Evolutionary conservation across 2,797 vertebrate genomes (phyloP).

Genomic region (Manis javanica): DNA sequence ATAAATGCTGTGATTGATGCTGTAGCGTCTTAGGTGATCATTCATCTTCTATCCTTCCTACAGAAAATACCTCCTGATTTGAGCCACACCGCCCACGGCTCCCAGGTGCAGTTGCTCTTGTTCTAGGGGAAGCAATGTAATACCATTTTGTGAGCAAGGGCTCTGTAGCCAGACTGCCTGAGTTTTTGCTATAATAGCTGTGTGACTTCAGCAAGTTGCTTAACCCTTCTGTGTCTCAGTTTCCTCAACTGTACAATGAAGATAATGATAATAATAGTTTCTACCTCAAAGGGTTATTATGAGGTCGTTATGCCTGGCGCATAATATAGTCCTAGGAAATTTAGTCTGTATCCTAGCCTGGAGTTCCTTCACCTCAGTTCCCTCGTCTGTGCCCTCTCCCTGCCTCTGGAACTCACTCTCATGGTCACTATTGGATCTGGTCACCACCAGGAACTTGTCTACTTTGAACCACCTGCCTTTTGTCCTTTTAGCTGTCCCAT

Average conservation of each 20-base stretch:
- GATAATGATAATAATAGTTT: neutral
- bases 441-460: neutral
- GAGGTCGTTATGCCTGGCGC: neutral
- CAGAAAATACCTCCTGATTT: neutral
- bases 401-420: neutral
- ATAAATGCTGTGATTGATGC: neutral
- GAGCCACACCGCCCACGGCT: neutral
- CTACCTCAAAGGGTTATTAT: neutral
- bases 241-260: slow-evolving; percentile 9
- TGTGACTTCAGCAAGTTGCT: neutral
- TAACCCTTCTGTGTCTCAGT: neutral
- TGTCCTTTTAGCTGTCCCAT: neutral
- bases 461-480: neutral
- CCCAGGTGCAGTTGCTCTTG: neutral
- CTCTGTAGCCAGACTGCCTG: neutral
- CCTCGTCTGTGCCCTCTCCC: neutral
- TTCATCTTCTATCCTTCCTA: neutral
- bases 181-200: neutral
- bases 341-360: neutral
- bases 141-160: neutral
- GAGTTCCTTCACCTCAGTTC: neutral
- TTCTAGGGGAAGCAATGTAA: neutral
- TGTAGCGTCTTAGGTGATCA: neutral
- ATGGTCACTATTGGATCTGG: neutral
- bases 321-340: neutral